Evolutionary conservation across 1,140 invertebrate species (phyloP).

Genomic region (Ptiloglossa arizonensis): DNA sequence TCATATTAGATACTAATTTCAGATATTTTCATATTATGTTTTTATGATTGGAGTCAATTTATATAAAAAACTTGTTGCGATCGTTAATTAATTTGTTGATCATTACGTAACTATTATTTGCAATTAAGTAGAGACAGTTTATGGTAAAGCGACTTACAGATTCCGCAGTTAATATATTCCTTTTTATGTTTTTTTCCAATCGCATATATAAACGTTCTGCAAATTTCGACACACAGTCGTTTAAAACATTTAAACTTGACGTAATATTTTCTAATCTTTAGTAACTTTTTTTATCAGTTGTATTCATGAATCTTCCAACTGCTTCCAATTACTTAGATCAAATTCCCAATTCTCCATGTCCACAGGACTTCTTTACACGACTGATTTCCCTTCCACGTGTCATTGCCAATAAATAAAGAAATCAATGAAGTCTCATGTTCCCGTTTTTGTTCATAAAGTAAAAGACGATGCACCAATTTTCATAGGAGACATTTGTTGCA

Average conservation of each 20-base stretch:
- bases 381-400: no score
- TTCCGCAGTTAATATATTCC: not conserved
- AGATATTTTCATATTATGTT: not conserved
- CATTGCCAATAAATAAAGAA: no score
- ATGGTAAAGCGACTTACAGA: not conserved
- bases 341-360: no score
- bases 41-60: not conserved
- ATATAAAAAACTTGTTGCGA: not conserved
- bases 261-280: conserved; percentile 10
- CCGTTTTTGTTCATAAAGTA: no score
- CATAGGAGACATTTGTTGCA: no score
- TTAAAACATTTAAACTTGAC: not conserved
- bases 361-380: no score
- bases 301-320: not conserved
- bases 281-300: not conserved
- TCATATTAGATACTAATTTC: conserved; percentile 41
- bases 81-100: not conserved
- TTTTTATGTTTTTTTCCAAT: not conserved
- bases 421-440: no score
- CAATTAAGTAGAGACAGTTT: not conserved
- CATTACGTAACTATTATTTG: not conserved
- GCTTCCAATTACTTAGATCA: no score
- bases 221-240: no score
- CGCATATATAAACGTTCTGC: not conserved
- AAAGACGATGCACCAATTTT: no score